phyloP scores from a whole-genome alignment of 2,113 vertebrate species.

The Hippoglossus stenolepis region DNA sequence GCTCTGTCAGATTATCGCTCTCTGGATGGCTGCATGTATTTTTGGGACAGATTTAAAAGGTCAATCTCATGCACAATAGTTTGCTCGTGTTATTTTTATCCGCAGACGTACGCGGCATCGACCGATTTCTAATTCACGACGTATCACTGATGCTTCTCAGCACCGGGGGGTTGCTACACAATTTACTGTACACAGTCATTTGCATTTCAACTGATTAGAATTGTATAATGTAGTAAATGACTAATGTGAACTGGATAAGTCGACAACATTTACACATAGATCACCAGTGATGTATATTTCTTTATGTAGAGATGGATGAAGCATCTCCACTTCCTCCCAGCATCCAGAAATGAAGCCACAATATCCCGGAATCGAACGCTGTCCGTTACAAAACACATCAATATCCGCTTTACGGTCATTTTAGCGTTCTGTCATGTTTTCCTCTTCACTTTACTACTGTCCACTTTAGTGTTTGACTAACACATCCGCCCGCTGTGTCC shows the following conservation, averaged over 20 bases:
- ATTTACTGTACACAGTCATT: background rate
- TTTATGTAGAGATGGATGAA: too few relatives aligned
- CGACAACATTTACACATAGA: background rate
- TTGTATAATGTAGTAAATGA: background rate
- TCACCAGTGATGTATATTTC: too few relatives aligned
- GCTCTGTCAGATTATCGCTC: constrained; percentile 62
- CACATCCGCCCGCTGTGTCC: too few relatives aligned
- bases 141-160: too few relatives aligned
- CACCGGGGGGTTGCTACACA: constrained; percentile 1
- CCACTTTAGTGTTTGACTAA: too few relatives aligned
- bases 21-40: constrained; percentile 59
- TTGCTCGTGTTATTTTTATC: constrained; percentile 65
- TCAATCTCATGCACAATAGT: constrained; percentile 65
- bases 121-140: constrained; percentile 8
- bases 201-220: constrained; percentile 10
- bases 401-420: too few relatives aligned
- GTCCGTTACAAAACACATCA: too few relatives aligned
- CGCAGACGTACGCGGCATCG: constrained; percentile 18
- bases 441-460: too few relatives aligned
- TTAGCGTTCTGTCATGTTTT: too few relatives aligned
- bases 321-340: too few relatives aligned
- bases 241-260: background rate
- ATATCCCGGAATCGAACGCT: too few relatives aligned
- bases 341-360: too few relatives aligned
- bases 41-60: constrained; percentile 66